Conservation (phyloP, 2,113 vertebrate species). For the Talpa occidentalis region DNA sequence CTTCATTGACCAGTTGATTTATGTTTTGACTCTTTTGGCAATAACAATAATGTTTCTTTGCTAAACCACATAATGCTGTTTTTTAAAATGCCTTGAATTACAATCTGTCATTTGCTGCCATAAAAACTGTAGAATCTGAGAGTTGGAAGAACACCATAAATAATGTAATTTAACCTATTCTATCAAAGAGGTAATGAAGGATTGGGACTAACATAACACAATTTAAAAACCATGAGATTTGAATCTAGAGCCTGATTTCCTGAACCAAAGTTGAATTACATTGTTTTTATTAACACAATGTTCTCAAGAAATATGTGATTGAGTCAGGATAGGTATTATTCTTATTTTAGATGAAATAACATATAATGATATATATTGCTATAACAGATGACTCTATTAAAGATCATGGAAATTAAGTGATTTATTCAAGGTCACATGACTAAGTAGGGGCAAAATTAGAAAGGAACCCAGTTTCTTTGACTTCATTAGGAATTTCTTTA, state of each 20-base stretch:
- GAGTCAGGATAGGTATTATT: background rate
- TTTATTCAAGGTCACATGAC: background rate
- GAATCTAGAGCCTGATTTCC: background rate
- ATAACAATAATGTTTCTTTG: background rate
- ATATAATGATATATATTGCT: too few relatives aligned
- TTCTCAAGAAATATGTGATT: background rate
- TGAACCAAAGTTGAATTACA: conserved; percentile 17
- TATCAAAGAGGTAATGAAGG: background rate
- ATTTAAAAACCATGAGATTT: background rate
- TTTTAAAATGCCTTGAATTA: background rate
- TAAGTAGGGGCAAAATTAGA: background rate
- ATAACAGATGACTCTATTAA: background rate
- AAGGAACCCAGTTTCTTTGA: background rate
- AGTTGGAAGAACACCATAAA: background rate
- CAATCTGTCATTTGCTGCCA: background rate
- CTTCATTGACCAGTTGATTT: background rate
- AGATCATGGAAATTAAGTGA: background rate
- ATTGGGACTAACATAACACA: background rate
- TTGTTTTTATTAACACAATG: background rate
- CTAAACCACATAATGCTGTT: background rate
- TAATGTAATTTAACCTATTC: background rate
- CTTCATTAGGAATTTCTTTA: background rate
- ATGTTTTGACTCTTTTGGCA: background rate
- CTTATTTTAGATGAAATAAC: background rate
- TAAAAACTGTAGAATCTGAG: background rate